Evolutionary conservation across 1,140 invertebrate genomes (phyloP).

Genomic region (Coboldia fuscipes): DNA sequence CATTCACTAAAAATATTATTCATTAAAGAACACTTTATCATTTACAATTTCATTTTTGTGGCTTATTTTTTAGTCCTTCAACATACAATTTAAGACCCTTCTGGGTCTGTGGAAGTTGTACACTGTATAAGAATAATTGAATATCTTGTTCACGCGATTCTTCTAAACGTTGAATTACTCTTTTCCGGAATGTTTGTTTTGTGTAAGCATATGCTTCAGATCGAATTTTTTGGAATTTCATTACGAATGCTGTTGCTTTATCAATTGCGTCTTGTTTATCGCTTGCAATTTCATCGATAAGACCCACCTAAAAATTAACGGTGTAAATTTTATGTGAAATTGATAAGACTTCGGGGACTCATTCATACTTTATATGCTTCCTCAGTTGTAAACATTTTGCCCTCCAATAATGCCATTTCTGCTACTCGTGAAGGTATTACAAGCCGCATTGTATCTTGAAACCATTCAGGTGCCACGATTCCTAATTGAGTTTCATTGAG

Average conservation of each 20-base stretch:
- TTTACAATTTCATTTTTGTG: no score
- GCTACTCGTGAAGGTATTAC: conserved; percentile 35
- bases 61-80: conserved; percentile 39
- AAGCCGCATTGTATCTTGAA: conserved; percentile 29
- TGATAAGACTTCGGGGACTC: conserved; percentile 34
- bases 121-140: conserved; percentile 26
- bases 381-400: conserved; percentile 45
- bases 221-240: conserved; percentile 31
- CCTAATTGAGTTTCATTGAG: conserved; percentile 56
- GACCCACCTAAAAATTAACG: conserved; percentile 27
- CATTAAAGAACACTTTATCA: no score
- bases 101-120: conserved; percentile 35
- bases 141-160: conserved; percentile 32
- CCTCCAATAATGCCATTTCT: conserved; percentile 50
- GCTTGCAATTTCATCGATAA: conserved; percentile 50
- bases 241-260: conserved; percentile 36
- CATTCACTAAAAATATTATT: no score
- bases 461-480: conserved; percentile 58
- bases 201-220: conserved; percentile 28
- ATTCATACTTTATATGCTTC: conserved; percentile 61
- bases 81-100: conserved; percentile 37
- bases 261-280: conserved; percentile 36
- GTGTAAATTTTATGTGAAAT: conserved; percentile 42
- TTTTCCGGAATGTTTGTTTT: conserved; percentile 30
- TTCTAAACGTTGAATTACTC: conserved; percentile 24